phyloP scores from a whole-genome alignment of 2,888 invertebrate species.

The Mongoloraphidia duomilia region DNA sequence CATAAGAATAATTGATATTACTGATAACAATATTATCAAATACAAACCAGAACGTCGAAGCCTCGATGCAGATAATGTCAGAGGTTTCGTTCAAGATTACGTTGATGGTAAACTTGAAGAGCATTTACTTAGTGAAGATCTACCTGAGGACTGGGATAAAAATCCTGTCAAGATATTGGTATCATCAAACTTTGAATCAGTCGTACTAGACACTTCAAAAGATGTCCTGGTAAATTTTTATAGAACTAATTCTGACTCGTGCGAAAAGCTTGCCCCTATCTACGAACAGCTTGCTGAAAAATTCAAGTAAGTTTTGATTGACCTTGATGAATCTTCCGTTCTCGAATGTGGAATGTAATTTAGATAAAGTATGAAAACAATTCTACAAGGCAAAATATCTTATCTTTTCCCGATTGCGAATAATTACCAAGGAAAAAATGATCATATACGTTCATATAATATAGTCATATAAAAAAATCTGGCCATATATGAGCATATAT shows the following conservation, averaged over 20 bases:
- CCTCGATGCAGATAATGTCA: slow-evolving; percentile 50
- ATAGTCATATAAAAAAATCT: too few relatives aligned
- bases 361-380: too few relatives aligned
- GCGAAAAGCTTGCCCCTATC: slow-evolving; percentile 93
- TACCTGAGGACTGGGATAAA: slow-evolving; percentile 96
- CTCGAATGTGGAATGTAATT: too few relatives aligned
- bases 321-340: too few relatives aligned
- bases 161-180: slow-evolving; percentile 86
- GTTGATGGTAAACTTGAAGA: slow-evolving; percentile 87
- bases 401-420: too few relatives aligned
- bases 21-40: slow-evolving; percentile 88
- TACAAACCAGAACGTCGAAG: slow-evolving; percentile 80
- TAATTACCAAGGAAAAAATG: too few relatives aligned
- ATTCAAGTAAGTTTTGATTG: slow-evolving; percentile 48
- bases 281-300: slow-evolving; percentile 93
- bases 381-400: too few relatives aligned
- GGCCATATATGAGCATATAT: too few relatives aligned
- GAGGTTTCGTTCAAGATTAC: slow-evolving; percentile 76
- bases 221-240: slow-evolving; percentile 97
- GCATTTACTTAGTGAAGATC: slow-evolving; percentile 83
- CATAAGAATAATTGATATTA: slow-evolving; percentile 83
- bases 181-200: slow-evolving; percentile 87
- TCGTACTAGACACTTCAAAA: slow-evolving; percentile 76
- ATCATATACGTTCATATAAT: too few relatives aligned
- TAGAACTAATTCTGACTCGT: slow-evolving; percentile 98